phyloP scores from a whole-genome alignment of 1,140 invertebrate genomes.

The Dendroctonus valens region DNA sequence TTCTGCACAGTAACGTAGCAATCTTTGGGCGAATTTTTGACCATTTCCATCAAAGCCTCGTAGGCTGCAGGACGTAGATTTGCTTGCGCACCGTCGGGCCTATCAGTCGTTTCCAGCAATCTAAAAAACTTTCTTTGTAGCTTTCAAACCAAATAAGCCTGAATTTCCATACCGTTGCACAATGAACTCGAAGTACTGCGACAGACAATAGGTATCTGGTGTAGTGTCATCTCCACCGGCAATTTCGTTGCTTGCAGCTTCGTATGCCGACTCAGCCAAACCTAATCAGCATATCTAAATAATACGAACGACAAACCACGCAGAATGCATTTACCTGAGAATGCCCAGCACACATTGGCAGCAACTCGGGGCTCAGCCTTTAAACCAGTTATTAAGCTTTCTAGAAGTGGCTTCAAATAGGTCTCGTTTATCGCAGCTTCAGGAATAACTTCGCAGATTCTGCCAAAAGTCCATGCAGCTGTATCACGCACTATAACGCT shows the following conservation, averaged over 20 bases:
- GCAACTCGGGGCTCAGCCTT: conserved; percentile 94
- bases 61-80: conserved; percentile 97
- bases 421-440: conserved; percentile 92
- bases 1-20: conserved; percentile 96
- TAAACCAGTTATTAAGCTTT: conserved; percentile 86
- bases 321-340: conserved; percentile 62
- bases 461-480: conserved; percentile 95
- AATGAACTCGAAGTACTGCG: conserved; percentile 91
- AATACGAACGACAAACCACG: not conserved
- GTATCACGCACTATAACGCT: conserved; percentile 92
- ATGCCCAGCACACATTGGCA: conserved; percentile 99
- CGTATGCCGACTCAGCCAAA: conserved; percentile 95
- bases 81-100: conserved; percentile 80
- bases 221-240: conserved; percentile 51
- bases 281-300: conserved; percentile 55
- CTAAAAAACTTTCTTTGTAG: conserved; percentile 48
- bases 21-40: conserved; percentile 98
- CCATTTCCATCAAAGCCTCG: conserved; percentile 98
- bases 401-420: conserved; percentile 80
- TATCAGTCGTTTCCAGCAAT: conserved; percentile 91
- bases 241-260: conserved; percentile 58
- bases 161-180: conserved; percentile 59
- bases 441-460: conserved; percentile 96
- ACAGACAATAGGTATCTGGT: conserved; percentile 92
- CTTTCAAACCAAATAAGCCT: not conserved